A percentile compares a stretch with the other conserved stretches of the same genome.
phyloP scores from a whole-genome alignment of 2,797 vertebrate species.

The Brachyrhaphis roseni region DNA sequence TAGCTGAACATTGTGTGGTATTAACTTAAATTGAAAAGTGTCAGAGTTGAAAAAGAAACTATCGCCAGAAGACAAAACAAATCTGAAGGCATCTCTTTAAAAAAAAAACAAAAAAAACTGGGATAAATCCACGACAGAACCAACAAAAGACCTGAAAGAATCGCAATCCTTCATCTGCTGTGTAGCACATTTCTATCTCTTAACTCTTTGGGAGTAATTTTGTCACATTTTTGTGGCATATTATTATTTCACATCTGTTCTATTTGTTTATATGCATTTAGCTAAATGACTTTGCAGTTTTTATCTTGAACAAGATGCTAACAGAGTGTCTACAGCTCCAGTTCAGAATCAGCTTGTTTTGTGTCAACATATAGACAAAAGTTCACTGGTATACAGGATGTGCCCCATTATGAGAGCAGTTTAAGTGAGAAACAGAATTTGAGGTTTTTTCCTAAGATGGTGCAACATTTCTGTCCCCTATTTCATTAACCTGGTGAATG shows the following conservation, averaged over 20 bases:
- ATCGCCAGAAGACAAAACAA: background rate
- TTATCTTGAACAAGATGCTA: background rate
- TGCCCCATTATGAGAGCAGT: no score
- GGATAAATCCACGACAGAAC: background rate
- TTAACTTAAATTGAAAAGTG: background rate
- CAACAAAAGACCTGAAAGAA: background rate
- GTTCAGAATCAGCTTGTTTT: background rate
- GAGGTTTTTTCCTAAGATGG: background rate
- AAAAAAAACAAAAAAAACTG: background rate
- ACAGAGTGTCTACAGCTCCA: background rate
- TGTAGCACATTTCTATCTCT: background rate
- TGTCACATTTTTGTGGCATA: background rate
- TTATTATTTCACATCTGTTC: background rate
- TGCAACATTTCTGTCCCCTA: background rate
- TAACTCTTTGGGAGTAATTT: background rate
- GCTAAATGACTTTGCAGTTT: background rate
- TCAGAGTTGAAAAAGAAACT: background rate
- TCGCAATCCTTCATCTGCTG: background rate
- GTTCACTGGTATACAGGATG: background rate
- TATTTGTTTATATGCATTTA: background rate
- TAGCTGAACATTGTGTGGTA: background rate
- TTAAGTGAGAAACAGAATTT: background rate
- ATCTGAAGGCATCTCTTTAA: background rate
- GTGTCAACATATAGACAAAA: background rate
- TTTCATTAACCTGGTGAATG: background rate